Conservation (phyloP, 2,113 vertebrate species). For the Thunnus thynnus region DNA sequence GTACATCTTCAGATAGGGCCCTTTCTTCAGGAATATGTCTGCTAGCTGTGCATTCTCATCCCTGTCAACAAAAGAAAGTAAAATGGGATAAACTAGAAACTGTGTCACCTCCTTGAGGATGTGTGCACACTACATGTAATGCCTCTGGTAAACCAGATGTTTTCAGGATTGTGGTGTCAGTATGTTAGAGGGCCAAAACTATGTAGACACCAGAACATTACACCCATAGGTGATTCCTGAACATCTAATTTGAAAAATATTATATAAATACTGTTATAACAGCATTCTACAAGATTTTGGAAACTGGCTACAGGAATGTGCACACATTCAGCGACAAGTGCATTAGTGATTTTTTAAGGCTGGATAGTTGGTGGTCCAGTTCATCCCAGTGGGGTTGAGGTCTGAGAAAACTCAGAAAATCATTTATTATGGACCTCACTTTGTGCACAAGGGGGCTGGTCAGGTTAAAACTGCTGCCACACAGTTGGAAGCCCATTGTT, state of each 20-base stretch:
- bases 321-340: background rate
- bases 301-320: too few relatives aligned
- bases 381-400: background rate
- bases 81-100: background rate
- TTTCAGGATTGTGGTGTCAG: background rate
- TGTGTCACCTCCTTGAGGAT: background rate
- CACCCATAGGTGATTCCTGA: too few relatives aligned
- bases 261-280: background rate
- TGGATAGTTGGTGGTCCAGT: background rate
- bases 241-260: too few relatives aligned
- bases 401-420: too few relatives aligned
- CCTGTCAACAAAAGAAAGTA: constrained; percentile 80
- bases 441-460: background rate
- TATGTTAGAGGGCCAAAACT: background rate
- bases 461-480: background rate
- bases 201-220: background rate
- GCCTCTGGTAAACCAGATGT: too few relatives aligned
- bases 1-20: constrained; percentile 98
- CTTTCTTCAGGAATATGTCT: constrained; percentile 97
- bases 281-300: background rate
- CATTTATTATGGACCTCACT: background rate
- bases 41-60: constrained; percentile 90
- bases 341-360: background rate
- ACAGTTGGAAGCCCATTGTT: too few relatives aligned
- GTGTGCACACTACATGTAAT: too few relatives aligned